Base-by-base conservation (phyloP, 2,888 invertebrate species). In the Amorpha juglandis region DNA sequence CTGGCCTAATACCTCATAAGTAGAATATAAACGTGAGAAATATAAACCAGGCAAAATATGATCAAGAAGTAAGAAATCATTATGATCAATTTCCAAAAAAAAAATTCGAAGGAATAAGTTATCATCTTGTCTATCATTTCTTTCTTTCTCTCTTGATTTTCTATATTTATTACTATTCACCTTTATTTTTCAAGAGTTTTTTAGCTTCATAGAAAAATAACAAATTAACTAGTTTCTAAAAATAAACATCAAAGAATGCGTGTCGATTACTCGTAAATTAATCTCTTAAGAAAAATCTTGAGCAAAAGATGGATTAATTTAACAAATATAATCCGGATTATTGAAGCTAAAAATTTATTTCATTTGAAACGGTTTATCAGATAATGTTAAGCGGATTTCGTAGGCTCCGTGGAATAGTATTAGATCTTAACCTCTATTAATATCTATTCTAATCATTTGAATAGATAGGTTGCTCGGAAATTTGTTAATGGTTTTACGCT, bases 261-360 rank as follows among this genome's bases (percentile, higher is more conserved):
- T 58, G 58, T 58, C 58, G 12, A 42, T 38, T 42, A 12, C 42
- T 58, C 38, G 42, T 58, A 58, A 58, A 42, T 42, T 42, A 52
- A 14, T 55, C 42, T 42, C 42, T 42, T 16, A 19, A 3, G 38
- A 19, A n/a, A 21, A 58, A 58, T 42, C 19, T 12, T 16, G 19
- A 58, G 19, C 38, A 42, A 58, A 38, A 19, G 42, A n/a, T 58
- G 38, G 58, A 58, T 58, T 58, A 58, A 19, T 42, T 38, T n/a
- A 42, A 58, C 42, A 19, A 58, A 42, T 42, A 58, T 58, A 58
- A 58, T 58, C 58, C 58, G 58, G 58, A 58, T 58, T 58, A 58
- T 58, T 58, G 58, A 19, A 42, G 42, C 58, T 58, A 58, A 16
- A n/a, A 58, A 58, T 42, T 58, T 58, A 58, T 58, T 52, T 14